phyloP scores from a whole-genome alignment of 2,113 vertebrate genomes.

The Echinops telfairi region DNA sequence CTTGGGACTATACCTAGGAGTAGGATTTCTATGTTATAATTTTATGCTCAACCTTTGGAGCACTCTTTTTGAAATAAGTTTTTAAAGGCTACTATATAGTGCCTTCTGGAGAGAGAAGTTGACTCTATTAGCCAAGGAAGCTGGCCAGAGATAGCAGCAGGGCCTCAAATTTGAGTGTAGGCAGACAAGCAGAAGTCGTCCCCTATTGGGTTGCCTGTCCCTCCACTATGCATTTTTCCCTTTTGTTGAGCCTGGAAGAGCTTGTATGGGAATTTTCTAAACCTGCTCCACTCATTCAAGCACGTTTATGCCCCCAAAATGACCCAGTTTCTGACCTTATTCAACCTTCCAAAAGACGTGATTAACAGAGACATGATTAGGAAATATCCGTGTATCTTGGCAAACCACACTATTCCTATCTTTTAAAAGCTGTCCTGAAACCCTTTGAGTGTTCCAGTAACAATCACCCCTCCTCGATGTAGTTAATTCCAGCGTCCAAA shows the following conservation, averaged over 20 bases:
- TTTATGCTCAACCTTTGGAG: constrained; percentile 56
- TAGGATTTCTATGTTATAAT: background rate
- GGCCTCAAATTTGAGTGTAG: background rate
- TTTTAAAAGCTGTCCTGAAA: constrained; percentile 20
- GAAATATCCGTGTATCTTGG: background rate
- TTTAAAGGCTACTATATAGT: constrained; percentile 14
- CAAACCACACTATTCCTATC: background rate
- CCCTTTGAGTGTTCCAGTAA: constrained; percentile 27
- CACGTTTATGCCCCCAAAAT: background rate
- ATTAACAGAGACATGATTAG: background rate
- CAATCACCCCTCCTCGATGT: background rate
- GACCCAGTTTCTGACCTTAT: background rate
- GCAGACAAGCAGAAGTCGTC: background rate
- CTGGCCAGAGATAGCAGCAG: background rate
- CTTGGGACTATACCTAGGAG: background rate
- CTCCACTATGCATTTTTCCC: background rate
- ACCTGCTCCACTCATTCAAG: background rate
- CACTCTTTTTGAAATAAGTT: background rate
- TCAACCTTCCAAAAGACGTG: background rate
- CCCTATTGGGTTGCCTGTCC: background rate
- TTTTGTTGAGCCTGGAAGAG: background rate
- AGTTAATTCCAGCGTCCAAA: constrained; percentile 27
- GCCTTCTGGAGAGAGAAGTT: background rate
- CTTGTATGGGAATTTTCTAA: background rate
- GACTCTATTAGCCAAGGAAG: background rate